phyloP scores from a whole-genome alignment of 2,797 vertebrate genomes.

The Anguilla megastoma region DNA sequence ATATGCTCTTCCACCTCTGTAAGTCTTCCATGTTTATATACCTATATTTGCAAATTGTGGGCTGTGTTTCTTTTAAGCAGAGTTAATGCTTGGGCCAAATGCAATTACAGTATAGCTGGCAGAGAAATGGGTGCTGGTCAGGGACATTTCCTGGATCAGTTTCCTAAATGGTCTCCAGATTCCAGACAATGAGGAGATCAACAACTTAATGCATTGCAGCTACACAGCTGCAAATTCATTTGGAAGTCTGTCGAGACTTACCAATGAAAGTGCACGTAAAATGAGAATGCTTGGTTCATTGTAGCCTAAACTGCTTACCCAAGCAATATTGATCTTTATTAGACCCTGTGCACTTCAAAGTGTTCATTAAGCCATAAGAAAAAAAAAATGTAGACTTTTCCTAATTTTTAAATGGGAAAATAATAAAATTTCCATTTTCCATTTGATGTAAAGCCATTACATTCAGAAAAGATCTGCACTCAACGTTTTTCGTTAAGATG shows the following conservation, averaged over 20 bases:
- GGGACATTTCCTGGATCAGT: slow-evolving; percentile 61
- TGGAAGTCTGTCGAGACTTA: slow-evolving; percentile 27
- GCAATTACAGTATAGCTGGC: slow-evolving; percentile 49
- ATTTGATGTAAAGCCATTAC: background rate
- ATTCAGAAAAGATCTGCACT: background rate
- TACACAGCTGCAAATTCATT: slow-evolving; percentile 35
- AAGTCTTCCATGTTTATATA: background rate
- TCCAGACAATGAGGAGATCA: slow-evolving; percentile 66
- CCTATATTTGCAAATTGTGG: background rate
- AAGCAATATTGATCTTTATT: slow-evolving; percentile 3
- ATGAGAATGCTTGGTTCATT: slow-evolving; percentile 26
- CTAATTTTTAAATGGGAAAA: background rate
- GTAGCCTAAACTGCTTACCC: slow-evolving; percentile 5
- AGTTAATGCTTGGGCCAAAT: slow-evolving; percentile 19
- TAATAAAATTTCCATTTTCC: background rate
- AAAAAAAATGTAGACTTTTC: background rate
- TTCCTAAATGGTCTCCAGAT: slow-evolving; percentile 74
- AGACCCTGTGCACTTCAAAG: background rate
- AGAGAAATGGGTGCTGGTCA: slow-evolving; percentile 69
- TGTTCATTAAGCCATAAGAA: slow-evolving; percentile 1
- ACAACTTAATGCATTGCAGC: slow-evolving; percentile 60
- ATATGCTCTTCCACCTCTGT: background rate
- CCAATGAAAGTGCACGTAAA: slow-evolving; percentile 21
- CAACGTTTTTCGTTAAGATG: background rate
- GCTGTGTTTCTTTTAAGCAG: background rate